phyloP scores from a whole-genome alignment of 30 jellyfish, hydroid and myxozoan species.

The Turritopsis dohrnii region DNA sequence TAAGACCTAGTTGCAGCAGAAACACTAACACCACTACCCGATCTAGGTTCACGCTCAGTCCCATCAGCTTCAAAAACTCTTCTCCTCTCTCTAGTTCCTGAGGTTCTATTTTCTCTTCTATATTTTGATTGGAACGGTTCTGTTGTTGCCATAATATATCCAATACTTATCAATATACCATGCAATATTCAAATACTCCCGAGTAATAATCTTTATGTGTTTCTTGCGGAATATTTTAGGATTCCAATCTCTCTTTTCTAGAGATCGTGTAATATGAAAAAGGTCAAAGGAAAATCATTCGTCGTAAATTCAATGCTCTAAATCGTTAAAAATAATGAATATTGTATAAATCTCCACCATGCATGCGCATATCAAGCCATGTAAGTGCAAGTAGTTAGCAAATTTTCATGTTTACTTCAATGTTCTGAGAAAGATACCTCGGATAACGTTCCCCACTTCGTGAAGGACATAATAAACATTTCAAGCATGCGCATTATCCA shows the following conservation, averaged over 20 bases:
- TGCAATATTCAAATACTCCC: neutral
- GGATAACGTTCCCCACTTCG: conserved; percentile 31
- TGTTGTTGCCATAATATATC: neutral
- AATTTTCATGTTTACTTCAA: conserved; percentile 14
- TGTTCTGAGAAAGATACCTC: conserved; percentile 1
- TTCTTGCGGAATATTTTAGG: neutral
- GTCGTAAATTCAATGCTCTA: neutral
- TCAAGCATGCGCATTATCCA: conserved; percentile 83
- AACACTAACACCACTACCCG: conserved; percentile 9
- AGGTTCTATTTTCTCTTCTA: conserved; percentile 20
- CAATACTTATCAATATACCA: neutral
- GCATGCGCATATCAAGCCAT: neutral
- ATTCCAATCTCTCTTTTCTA: neutral
- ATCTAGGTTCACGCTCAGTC: conserved; percentile 2
- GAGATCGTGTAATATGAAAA: neutral
- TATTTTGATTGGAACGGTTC: conserved; percentile 30
- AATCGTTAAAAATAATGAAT: neutral
- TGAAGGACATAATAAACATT: conserved; percentile 36
- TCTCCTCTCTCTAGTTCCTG: conserved; percentile 36
- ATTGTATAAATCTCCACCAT: neutral
- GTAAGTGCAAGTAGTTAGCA: neutral
- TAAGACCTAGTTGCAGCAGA: conserved; percentile 6
- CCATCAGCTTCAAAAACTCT: conserved; percentile 35
- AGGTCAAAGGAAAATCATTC: neutral
- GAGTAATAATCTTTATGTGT: neutral